Conservation (phyloP, 2,113 vertebrate species). For the Rana temporaria region DNA sequence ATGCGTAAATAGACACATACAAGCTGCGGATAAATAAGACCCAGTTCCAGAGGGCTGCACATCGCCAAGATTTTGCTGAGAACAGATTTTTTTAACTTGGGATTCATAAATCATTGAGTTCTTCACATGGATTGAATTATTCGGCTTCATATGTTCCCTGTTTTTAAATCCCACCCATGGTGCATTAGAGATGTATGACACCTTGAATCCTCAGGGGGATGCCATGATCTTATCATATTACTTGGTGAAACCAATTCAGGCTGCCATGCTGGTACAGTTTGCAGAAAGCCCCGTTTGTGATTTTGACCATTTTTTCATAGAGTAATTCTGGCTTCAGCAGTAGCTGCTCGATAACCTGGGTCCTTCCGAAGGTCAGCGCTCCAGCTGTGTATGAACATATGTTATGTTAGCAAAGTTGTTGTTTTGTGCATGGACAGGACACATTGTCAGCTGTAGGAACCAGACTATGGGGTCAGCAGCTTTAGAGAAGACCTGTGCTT, state of each 20-base stretch:
- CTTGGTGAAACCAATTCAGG: too few relatives aligned
- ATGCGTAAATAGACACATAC: conserved; percentile 11
- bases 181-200: neutral
- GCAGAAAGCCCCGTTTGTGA: neutral
- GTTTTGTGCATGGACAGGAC: too few relatives aligned
- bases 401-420: conserved; percentile 13
- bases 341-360: neutral
- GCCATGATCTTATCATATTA: too few relatives aligned
- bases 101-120: conserved; percentile 14
- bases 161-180: neutral
- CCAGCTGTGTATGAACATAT: conserved; percentile 5
- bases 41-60: conserved; percentile 12
- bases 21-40: conserved; percentile 31
- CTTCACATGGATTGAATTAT: conserved; percentile 29
- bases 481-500: too few relatives aligned
- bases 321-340: neutral
- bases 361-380: neutral
- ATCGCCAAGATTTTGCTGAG: conserved; percentile 40
- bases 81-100: conserved; percentile 24
- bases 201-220: too few relatives aligned
- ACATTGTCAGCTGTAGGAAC: too few relatives aligned
- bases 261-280: too few relatives aligned
- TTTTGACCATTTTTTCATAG: neutral
- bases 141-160: neutral
- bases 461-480: too few relatives aligned